Conservation (phyloP, 2,113 vertebrate species). For the Sturnus vulgaris region DNA sequence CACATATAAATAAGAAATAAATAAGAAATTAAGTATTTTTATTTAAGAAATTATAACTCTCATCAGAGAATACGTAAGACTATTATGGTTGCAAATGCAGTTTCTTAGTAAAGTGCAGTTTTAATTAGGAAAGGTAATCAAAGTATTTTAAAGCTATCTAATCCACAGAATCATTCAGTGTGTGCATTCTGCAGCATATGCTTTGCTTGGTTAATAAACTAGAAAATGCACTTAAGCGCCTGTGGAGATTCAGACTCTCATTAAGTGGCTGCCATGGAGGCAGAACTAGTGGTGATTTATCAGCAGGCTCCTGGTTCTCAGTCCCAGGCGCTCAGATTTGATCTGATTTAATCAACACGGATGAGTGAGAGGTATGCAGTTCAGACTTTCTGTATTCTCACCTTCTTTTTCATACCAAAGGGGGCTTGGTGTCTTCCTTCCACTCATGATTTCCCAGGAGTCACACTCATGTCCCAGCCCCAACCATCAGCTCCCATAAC, state of each 20-base stretch:
- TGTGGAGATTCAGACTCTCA: not conserved
- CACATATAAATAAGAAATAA: not conserved
- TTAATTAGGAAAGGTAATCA: constrained; percentile 44
- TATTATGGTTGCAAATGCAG: not conserved
- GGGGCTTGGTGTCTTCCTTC: not conserved
- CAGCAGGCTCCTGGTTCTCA: not conserved
- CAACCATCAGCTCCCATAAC: not conserved
- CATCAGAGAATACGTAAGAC: not conserved
- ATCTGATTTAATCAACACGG: not conserved
- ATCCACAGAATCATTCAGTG: not conserved
- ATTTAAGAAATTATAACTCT: not conserved
- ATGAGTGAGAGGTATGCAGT: not conserved
- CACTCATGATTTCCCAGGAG: not conserved
- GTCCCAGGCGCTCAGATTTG: not conserved
- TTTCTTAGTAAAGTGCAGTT: constrained; percentile 16
- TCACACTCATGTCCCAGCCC: not conserved
- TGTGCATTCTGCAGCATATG: not conserved
- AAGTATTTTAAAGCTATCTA: constrained; percentile 4
- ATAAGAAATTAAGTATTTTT: not conserved
- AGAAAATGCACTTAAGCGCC: not conserved
- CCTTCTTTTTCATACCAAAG: not conserved
- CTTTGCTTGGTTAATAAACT: constrained; percentile 20
- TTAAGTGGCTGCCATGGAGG: not conserved
- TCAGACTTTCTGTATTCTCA: not conserved
- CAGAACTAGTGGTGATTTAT: constrained; percentile 34